phyloP scores from a whole-genome alignment of 1,140 invertebrate species.

The Halotydeus destructor region DNA sequence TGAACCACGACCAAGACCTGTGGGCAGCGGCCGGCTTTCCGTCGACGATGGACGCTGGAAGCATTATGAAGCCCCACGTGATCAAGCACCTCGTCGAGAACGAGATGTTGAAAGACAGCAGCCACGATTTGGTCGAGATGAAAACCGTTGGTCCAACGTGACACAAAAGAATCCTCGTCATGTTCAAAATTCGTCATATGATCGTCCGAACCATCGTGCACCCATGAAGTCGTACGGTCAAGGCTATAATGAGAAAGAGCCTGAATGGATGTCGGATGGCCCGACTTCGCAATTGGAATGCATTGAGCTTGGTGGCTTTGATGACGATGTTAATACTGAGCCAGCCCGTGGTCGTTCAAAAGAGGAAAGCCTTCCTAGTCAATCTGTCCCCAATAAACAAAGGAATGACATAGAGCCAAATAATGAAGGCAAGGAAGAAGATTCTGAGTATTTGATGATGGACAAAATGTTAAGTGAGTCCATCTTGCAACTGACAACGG shows the following conservation, averaged over 20 bases:
- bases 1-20: no score
- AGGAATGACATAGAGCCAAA: background rate
- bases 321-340: constrained; percentile 25
- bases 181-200: background rate
- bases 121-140: background rate
- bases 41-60: no score
- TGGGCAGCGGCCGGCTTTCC: no score
- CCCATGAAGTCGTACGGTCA: background rate
- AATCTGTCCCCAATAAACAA: background rate
- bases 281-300: constrained; percentile 71
- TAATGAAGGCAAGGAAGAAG: background rate
- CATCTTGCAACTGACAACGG: background rate
- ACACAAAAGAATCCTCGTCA: background rate
- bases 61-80: no score
- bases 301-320: constrained; percentile 74
- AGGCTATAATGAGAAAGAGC: constrained; percentile 22
- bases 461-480: background rate
- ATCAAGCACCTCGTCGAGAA: no score
- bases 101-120: background rate
- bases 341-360: no score
- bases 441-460: background rate
- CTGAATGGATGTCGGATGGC: constrained; percentile 50
- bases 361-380: no score
- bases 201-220: background rate
- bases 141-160: background rate